Conservation (phyloP, 2,113 vertebrate species). For the Castor canadensis region DNA sequence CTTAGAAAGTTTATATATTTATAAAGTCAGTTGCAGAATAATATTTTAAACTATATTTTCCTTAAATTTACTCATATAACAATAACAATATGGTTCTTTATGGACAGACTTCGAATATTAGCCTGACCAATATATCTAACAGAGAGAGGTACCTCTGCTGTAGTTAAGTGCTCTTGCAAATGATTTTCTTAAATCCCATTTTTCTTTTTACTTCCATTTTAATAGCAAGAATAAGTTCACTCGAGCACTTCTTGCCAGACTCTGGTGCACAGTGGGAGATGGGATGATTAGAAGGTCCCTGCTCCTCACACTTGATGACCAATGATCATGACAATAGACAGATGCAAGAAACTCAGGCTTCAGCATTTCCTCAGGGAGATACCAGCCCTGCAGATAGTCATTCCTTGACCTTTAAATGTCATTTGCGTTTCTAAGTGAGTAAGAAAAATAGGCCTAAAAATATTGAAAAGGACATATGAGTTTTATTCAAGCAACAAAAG, state of each 20-base stretch:
- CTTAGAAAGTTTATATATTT: conserved; percentile 19
- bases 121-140: neutral
- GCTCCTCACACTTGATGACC: neutral
- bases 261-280: neutral
- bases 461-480: neutral
- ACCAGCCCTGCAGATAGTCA: neutral
- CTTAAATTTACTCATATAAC: neutral
- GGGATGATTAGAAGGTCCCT: neutral
- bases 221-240: neutral
- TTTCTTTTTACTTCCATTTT: neutral
- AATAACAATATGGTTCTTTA: neutral
- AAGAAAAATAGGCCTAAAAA: neutral
- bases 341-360: neutral
- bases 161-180: neutral
- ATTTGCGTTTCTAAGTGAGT: conserved; percentile 13
- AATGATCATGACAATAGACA: neutral
- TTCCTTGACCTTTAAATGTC: conserved; percentile 36
- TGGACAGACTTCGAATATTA: neutral
- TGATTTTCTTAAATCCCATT: neutral
- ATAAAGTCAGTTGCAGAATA: neutral
- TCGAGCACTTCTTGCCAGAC: neutral
- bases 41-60: neutral
- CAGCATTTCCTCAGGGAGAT: neutral
- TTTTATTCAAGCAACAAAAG: conserved; percentile 20
- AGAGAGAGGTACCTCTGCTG: neutral